A percentile compares a stretch with the other conserved stretches of the same genome.
Conservation (phyloP, 2,797 vertebrate genomes). For the Lacerta bilineata region DNA sequence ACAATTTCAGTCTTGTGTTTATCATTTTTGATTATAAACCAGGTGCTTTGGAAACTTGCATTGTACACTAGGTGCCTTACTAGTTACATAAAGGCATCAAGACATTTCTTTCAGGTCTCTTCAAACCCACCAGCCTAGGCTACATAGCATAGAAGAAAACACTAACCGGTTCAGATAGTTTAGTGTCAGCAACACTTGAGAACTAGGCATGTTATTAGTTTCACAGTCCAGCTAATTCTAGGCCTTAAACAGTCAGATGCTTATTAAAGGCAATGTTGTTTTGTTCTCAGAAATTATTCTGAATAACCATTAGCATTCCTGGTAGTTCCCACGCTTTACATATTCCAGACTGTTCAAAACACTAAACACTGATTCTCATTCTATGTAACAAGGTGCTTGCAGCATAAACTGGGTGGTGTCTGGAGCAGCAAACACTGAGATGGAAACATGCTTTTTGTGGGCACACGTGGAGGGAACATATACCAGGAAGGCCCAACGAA, state of each 20-base stretch:
- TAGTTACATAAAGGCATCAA: slow-evolving; percentile 15
- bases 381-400: not conserved
- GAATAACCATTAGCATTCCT: not conserved
- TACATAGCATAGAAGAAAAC: not conserved
- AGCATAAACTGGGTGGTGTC: not conserved
- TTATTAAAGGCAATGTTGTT: not conserved
- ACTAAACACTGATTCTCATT: not conserved
- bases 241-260: not conserved
- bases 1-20: not conserved
- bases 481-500: not conserved
- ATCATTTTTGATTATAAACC: slow-evolving; percentile 38
- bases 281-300: slow-evolving; percentile 17
- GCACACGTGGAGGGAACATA: not conserved
- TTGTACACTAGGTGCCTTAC: not conserved
- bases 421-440: not conserved
- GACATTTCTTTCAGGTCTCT: not conserved
- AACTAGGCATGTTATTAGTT: not conserved
- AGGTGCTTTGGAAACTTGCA: slow-evolving; percentile 33
- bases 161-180: not conserved
- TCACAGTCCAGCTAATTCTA: not conserved
- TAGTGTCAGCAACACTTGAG: not conserved
- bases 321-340: not conserved
- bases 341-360: not conserved
- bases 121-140: not conserved
- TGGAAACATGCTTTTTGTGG: not conserved